Evolutionary conservation across 2,797 vertebrate genomes (phyloP).

Genomic region (Enoplosus armatus): DNA sequence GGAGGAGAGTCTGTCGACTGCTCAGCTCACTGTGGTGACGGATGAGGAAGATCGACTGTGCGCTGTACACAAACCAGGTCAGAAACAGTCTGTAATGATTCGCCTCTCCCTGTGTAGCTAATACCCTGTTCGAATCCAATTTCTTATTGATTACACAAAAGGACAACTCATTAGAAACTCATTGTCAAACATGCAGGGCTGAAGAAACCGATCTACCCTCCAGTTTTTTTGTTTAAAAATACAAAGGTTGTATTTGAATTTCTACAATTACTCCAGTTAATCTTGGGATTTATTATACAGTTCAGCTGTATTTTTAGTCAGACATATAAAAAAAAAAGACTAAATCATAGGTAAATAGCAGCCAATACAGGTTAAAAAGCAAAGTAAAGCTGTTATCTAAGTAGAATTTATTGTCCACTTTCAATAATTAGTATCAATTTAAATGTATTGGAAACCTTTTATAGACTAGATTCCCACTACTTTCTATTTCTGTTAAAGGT

Average conservation of each 20-base stretch:
- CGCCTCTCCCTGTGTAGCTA: neutral
- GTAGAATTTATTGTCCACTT: neutral
- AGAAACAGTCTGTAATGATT: slow-evolving; percentile 21
- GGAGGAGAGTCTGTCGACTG: slow-evolving; percentile 91
- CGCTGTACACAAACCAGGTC: slow-evolving; percentile 95
- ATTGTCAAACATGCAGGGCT: neutral
- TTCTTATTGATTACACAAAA: neutral
- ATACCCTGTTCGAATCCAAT: neutral
- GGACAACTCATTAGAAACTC: neutral
- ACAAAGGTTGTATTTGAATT: neutral
- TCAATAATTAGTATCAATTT: neutral
- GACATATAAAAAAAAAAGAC: neutral
- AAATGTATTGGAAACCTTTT: neutral
- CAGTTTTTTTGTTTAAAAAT: neutral
- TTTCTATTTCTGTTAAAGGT: neutral
- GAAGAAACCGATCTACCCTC: neutral
- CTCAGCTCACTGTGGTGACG: slow-evolving; percentile 90
- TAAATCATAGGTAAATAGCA: neutral
- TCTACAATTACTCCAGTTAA: neutral
- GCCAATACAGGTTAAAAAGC: neutral
- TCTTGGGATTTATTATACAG: neutral
- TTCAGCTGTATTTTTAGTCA: neutral
- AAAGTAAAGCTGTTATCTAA: neutral
- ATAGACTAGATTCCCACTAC: neutral
- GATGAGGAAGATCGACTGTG: slow-evolving; percentile 92